Evolutionary conservation across 2,113 vertebrate species (phyloP).

Genomic region (Carollia perspicillata): DNA sequence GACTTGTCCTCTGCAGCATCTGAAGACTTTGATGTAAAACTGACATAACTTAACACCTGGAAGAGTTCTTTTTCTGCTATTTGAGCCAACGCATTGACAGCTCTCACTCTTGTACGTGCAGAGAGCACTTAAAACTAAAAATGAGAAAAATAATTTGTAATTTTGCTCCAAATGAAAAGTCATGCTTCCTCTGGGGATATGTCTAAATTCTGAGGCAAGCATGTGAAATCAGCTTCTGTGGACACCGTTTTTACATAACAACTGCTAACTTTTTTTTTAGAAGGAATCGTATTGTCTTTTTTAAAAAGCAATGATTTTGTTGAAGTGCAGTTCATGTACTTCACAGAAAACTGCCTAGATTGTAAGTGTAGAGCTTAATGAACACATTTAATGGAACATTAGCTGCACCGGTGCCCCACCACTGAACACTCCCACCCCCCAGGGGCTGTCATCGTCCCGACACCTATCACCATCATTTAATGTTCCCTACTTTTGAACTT

Average conservation of each 20-base stretch:
- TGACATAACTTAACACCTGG: not conserved
- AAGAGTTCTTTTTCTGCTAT: conserved; percentile 12
- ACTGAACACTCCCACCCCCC: not conserved
- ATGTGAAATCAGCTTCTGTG: not conserved
- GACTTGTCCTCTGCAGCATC: not conserved
- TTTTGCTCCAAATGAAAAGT: not conserved
- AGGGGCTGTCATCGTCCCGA: not conserved
- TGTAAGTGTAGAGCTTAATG: not conserved
- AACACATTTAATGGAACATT: not conserved
- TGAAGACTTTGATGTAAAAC: conserved; percentile 17
- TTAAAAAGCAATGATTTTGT: not conserved
- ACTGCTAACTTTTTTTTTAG: not conserved
- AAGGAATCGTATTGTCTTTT: not conserved
- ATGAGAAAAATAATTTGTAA: not conserved
- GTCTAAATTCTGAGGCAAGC: not conserved
- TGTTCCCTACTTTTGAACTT: not conserved
- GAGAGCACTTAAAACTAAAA: not conserved
- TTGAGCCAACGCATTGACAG: not conserved
- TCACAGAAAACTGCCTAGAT: not conserved
- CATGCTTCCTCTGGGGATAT: not conserved
- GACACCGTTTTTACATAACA: not conserved
- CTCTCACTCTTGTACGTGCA: not conserved
- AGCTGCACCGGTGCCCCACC: not conserved
- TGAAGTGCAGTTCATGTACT: not conserved
- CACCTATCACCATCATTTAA: not conserved